These are phyloP conservation scores for Platalea minor DNA, from an alignment of 2,797 vertebrate genomes.

Conservation along the genomic window DNA sequence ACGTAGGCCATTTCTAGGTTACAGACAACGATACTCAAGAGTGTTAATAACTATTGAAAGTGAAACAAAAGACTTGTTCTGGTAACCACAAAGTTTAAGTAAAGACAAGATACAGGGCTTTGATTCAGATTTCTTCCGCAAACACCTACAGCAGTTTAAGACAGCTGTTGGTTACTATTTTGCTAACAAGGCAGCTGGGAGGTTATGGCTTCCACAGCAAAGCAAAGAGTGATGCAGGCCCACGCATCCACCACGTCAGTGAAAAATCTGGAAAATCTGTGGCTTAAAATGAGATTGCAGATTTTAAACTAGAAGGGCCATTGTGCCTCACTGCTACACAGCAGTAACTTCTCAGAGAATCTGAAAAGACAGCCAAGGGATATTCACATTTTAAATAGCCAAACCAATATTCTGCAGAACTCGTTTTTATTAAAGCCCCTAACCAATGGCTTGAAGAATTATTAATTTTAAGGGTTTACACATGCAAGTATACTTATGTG, in stretches of 20 bases:
- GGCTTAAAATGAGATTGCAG: neutral
- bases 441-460: neutral
- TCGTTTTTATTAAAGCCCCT: neutral
- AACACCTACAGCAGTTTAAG: neutral
- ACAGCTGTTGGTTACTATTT: neutral
- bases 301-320: neutral
- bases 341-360: neutral
- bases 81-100: neutral
- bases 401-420: neutral
- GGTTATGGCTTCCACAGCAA: neutral
- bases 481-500: neutral
- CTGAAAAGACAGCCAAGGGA: neutral
- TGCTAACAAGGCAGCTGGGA: neutral
- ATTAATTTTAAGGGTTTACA: neutral
- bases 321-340: neutral
- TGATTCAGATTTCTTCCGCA: neutral
- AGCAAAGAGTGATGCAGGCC: neutral
- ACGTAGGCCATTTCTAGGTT: neutral
- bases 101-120: neutral
- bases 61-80: neutral
- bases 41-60: neutral
- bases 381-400: neutral
- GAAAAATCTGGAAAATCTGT: neutral
- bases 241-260: accelerated
- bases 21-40: accelerated